Conservation (phyloP, 2,888 invertebrate species). For the Harpagoxenus sublaevis region DNA sequence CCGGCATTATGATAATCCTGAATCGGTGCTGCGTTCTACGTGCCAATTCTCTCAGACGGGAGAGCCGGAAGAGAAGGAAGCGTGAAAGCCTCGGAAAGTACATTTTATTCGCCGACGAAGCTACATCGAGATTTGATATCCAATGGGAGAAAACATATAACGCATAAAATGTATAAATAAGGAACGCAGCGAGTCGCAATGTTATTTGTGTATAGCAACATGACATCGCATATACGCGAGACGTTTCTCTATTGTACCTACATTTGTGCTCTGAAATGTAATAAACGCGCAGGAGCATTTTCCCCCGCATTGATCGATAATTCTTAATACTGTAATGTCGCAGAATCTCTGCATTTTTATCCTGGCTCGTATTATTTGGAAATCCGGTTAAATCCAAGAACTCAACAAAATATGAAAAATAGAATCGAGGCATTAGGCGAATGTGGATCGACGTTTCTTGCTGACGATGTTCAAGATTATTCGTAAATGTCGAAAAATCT, state of each 20-base stretch:
- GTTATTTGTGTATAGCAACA: conserved; percentile 1
- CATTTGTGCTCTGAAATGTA: neutral
- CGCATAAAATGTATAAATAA: conserved; percentile 22
- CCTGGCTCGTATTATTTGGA: neutral
- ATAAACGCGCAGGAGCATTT: neutral
- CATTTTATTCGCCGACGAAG: conserved; percentile 33
- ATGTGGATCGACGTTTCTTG: neutral
- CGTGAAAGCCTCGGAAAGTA: conserved; percentile 30
- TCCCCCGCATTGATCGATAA: neutral
- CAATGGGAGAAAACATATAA: neutral
- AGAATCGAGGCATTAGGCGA: neutral
- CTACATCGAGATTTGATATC: conserved; percentile 27
- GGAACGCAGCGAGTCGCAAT: neutral
- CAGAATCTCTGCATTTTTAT: neutral
- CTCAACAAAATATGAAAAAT: neutral
- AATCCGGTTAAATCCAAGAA: neutral
- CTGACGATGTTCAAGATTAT: neutral
- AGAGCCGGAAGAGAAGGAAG: conserved; percentile 21
- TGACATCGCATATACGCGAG: neutral
- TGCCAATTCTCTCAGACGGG: conserved; percentile 52
- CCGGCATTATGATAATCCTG: conserved; percentile 81
- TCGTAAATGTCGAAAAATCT: conserved; percentile 4
- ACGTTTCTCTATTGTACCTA: neutral
- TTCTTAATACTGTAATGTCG: neutral
- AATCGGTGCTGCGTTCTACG: conserved; percentile 76